phyloP scores from a whole-genome alignment of 2,888 invertebrate species.

The Amphipoea lucens region DNA sequence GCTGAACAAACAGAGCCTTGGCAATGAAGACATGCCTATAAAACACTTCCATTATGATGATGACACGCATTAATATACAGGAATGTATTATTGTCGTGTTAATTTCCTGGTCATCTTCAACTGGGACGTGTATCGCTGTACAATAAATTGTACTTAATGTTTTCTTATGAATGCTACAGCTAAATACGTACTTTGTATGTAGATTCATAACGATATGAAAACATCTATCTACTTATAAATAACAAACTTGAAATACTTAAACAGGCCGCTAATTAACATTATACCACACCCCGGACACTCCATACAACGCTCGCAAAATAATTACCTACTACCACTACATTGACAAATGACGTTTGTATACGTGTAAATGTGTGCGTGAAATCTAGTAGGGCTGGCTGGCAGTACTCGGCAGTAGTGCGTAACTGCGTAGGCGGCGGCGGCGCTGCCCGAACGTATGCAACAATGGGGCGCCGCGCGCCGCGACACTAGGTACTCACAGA shows the following conservation, averaged over 20 bases:
- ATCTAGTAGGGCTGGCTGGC: no score
- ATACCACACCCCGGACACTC: no score
- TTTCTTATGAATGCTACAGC: constrained; percentile 49
- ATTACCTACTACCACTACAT: no score
- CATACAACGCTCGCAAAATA: no score
- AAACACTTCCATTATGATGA: constrained; percentile 81
- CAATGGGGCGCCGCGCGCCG: no score
- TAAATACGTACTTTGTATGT: constrained; percentile 61
- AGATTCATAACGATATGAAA: constrained; percentile 60
- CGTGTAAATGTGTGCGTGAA: no score
- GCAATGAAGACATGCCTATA: constrained; percentile 77
- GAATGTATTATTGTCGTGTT: constrained; percentile 78
- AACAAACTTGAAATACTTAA: constrained; percentile 57
- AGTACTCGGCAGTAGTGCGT: no score
- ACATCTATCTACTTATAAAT: constrained; percentile 47
- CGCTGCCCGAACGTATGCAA: no score
- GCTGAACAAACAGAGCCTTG: constrained; percentile 74
- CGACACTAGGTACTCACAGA: no score
- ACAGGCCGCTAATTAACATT: constrained; percentile 55
- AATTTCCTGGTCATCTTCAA: constrained; percentile 83
- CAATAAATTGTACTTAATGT: constrained; percentile 65
- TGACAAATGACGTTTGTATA: no score
- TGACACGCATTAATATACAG: constrained; percentile 79
- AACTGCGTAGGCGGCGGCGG: no score
- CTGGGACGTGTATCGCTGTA: constrained; percentile 68